Evolutionary conservation across 2,113 vertebrate genomes (phyloP), one percentile per base, ranked within the genome.

Genomic region (Clupea harengus): DNA sequence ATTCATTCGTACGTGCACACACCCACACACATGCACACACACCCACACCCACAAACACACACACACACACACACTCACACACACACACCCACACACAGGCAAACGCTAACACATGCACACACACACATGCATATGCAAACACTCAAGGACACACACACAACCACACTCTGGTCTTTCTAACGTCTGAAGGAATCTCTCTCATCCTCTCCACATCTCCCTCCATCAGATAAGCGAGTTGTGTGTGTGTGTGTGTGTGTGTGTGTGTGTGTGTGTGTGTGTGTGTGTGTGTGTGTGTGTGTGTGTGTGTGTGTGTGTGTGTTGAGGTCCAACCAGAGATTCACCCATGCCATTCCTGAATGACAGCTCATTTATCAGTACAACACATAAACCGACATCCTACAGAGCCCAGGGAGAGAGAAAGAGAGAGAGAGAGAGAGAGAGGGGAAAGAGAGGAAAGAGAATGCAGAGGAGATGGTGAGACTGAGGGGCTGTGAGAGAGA

Each of bases 11-110:
- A n/a, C 57, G 3, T 20, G 22, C 57, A n/a, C 57, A 64, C 18
- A 64, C 18, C 20, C 57, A 60, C 18, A 20, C 57, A 60, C 17
- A 60, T 7, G 5, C 60, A 22, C 60, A 22, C 60, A 3, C 60
- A 64, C 2, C 25, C 20, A 25, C 60, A 64, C 64, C 32, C 25
- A 72, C 5, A 72, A 7, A 72, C 22, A 72, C n/a, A 72, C 64
- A 72, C n/a, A 72, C 64, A 72, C 64, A 72, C 64, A 72, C 64
- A 72, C n/a, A 72, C 64, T 32, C 64, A 72, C 64, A 72, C 64
- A 67, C 28, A 28, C 28, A 32, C 64, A 72, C n/a, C 32, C 60
- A 72, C 25, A 3, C 64, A 72, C 7, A 28, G 6, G 22, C 60
- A 64, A 49, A 9, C 10, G 47, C 8, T n/a, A n/a, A 64, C 3